Evolutionary conservation across 1,140 invertebrate species (phyloP), one percentile per base, ranked within the genome.

Genomic region (Nixonia krombeini): DNA sequence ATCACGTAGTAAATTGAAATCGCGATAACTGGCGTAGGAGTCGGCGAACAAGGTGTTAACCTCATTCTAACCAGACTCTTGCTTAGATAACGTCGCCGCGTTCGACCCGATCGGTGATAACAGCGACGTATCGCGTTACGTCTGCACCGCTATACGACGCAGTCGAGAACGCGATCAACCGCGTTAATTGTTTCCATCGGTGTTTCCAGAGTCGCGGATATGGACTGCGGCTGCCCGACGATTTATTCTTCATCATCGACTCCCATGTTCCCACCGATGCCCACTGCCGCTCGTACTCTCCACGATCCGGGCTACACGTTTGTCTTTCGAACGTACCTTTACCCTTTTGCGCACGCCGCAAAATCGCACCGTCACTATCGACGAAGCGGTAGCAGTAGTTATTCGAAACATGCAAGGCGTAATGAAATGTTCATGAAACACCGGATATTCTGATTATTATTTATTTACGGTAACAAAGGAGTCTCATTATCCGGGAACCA

Each of bases 31-130:
- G 15, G 49, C 46, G 55, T 62, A 49, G 51, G 46, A 70, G 50
- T 53, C 51, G 53, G 59, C 73, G 73, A 78, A 78, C 65, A 76
- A 61, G 63, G 62, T 70, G 67, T 76, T 78, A 76, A 76, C 72
- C 72, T 40, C 59, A 33, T 74, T 76, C 68, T 56, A 57, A 21
- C 25, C 9, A 21, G 28, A 31, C 26, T 42, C 40, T 47, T n/a
- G n/a, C n/a, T n/a, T 31, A 18, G 29, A 47, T 47, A 33, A 47
- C 25, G 44, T 26, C 15, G 13, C 2, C 12, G 10, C 23, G 2
- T 41, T 17, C 17, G 23, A 31, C 18, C 33, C 10, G 26, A 47
- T 47, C 31, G 41, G 18, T 25, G 59, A 63, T 55, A 50, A 55
- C n/a, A n/a, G n/a, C 23, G 31, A 28, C 45, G 52, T 35, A 49